Base-by-base conservation (phyloP, 2,797 vertebrate species). In the Cuculus canorus region DNA sequence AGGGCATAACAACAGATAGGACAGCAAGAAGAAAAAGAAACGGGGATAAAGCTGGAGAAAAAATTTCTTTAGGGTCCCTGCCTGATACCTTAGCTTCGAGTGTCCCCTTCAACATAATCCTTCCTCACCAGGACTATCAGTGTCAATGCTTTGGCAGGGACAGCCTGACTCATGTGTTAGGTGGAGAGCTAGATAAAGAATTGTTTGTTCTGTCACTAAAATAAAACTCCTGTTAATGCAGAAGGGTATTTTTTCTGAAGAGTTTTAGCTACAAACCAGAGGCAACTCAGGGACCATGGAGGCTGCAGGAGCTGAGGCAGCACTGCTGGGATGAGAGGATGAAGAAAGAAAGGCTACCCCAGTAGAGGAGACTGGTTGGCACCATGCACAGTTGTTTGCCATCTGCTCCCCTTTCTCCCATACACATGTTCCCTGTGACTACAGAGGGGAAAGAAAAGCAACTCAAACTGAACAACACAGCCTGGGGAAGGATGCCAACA, bases 351-450 rank as follows among this genome's bases (percentile, higher is more conserved):
- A 35, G 76, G 41, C 23, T 16, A 25, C 3, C 1, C 8, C n/a
- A 53, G 59, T 2, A 2, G 19, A 70, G 35, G 27, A 78, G 10
- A 13, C 28, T 76, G 43, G 28, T 1, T 60, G 47, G n/a, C 50
- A 71, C 3, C 30, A 57, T 8, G 21, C 2, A 5, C 11, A 11
- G 37, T 21, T 24, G 33, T 82, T 63, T 79, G 12, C 8, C 59
- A 86, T 10, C 6, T 28, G 0, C 45, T 48, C 48, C 33, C 10
- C 33, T 41, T 92, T 33, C 32, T 77, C 47, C 10, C 1, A 4
- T 27, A 79, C 18, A 41, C 19, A 39, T 0, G 1, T 17, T 72
- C 11, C 14, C 13, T n/a, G 24, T 2, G 5, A 45, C 14, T 2
- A 1, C 11, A n/a, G 2, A 3, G 23, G 14, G 8, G 22, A 35